A percentile compares a stretch with the other conserved stretches of the same genome.
phyloP scores from a whole-genome alignment of 2,888 invertebrate genomes.

The Arctia plantaginis region DNA sequence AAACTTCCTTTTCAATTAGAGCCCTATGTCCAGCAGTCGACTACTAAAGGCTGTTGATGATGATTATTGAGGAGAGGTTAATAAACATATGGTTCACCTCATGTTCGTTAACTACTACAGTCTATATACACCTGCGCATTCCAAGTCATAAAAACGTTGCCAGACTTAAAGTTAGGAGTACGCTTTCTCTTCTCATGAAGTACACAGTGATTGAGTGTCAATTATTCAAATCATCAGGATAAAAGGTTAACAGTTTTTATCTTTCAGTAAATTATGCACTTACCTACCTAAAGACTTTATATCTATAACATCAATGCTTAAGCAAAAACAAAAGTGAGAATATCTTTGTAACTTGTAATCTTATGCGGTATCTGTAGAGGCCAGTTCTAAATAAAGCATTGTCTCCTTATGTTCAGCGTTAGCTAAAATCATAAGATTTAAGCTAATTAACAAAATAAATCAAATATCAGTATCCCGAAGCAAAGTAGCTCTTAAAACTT shows the following conservation, averaged over 20 bases:
- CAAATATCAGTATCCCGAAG: constrained; percentile 16
- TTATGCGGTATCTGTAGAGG: not conserved
- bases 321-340: not conserved
- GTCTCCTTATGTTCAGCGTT: constrained; percentile 16
- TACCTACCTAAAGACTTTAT: not conserved
- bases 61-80: too few relatives aligned
- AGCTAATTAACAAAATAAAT: constrained; percentile 4
- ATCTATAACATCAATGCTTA: not conserved
- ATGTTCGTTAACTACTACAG: too few relatives aligned
- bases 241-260: not conserved
- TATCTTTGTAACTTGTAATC: not conserved
- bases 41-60: too few relatives aligned
- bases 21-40: too few relatives aligned
- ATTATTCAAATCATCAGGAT: not conserved
- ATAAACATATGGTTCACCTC: too few relatives aligned
- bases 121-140: not conserved
- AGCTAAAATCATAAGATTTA: constrained; percentile 17
- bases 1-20: too few relatives aligned
- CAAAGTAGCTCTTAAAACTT: constrained; percentile 9
- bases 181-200: too few relatives aligned
- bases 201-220: too few relatives aligned
- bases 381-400: constrained; percentile 12
- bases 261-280: not conserved
- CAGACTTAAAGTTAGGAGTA: not conserved
- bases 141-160: not conserved